phyloP scores from a whole-genome alignment of 2,113 vertebrate species.

The human (Homo sapiens) region GRCh38 chr2:230871001-230871500 shows the following conservation, averaged over 20 bases:
- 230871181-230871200: not conserved
- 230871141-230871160: not conserved
- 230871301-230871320: not conserved
- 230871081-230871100: not conserved
- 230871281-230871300: not conserved
- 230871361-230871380: not conserved
- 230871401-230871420: not conserved
- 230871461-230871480: not conserved
- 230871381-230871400: not conserved
- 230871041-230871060: not conserved
- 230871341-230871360: not conserved
- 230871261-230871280: not conserved
- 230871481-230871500: not conserved
- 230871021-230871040: constrained; percentile 52
- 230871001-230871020: not conserved
- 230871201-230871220: not conserved
- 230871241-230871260: not conserved
- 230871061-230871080: not conserved
- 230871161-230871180: rapidly evolving
- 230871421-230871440: not conserved
- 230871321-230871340: not conserved
- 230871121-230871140: not conserved
- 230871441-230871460: not conserved
- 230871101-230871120: not conserved
- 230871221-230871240: not conserved